Base-by-base conservation (phyloP, 2,113 vertebrate genomes). In the Chaetops frenatus region DNA sequence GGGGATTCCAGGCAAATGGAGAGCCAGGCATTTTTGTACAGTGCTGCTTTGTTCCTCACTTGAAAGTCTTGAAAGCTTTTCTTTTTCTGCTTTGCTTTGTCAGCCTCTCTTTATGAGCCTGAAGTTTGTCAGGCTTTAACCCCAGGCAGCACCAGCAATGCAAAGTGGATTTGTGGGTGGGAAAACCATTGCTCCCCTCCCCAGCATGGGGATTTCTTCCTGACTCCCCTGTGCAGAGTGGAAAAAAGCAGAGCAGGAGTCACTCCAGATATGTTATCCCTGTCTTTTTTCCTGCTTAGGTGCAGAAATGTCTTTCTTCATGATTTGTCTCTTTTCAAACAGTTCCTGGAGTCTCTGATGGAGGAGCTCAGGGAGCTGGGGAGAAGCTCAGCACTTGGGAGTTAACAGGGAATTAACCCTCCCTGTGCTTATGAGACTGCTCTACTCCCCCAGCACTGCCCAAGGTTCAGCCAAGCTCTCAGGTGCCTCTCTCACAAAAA, bases 51-150 rank as follows among this genome's bases (percentile, higher is more conserved):
- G 93, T 95, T 83, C 64, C 67, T 81, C 3, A 1, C 12, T 42
- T 72, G 45, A 82, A 77, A 66, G 87, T 88, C 90, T 90, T 88
- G 81, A 95, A 96, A 94, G 92, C 87, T 73, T 21, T 72, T 72
- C n/a, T 86, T 76, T 72, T 66, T 24, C 44, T 79, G 61, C 66
- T 61, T 47, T 67, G 53, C 62, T 92, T 85, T 80, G 45, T 80
- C 74, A 80, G 58, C 21, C 73, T 78, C 65, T 64, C 36, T 45
- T 45, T 66, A n/a, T 6, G 29, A 45, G 54, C 0, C 10, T n/a
- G 57, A 56, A 45, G 29, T 61, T 94, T 47, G 61, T 58, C 62
- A 35, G 62, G 20, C 54, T 69, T 70, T 69, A 76, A 64, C 74
- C 84, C 78, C 70, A 44, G 22, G 11, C 29, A 29, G 20, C 60